A percentile compares a stretch with the other conserved stretches of the same genome.
Conservation (phyloP, 2,113 vertebrate species). For the Chaetops frenatus region DNA sequence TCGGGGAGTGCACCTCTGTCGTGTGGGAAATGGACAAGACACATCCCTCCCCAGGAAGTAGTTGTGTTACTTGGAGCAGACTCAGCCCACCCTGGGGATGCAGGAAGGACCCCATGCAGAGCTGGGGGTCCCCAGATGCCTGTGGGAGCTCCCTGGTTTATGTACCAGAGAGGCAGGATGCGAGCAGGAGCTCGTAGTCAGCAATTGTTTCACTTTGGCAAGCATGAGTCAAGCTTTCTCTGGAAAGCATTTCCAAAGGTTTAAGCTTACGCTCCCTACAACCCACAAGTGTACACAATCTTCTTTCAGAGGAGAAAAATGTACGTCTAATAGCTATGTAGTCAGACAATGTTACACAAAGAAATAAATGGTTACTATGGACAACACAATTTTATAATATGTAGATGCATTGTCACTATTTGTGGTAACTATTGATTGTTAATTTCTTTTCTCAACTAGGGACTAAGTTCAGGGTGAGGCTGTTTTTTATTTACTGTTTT, state of each 20-base stretch:
- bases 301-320: background rate
- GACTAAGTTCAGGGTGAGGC: background rate
- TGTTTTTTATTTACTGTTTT: background rate
- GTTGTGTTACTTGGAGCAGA: background rate
- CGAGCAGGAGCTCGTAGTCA: accelerated
- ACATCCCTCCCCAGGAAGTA: background rate
- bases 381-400: background rate
- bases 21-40: background rate
- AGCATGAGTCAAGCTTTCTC: background rate
- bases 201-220: background rate
- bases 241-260: background rate
- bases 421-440: background rate
- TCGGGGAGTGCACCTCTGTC: background rate
- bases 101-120: background rate
- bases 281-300: background rate
- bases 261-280: background rate
- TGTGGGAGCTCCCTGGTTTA: background rate
- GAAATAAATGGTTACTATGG: background rate
- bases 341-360: background rate
- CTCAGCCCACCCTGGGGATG: background rate
- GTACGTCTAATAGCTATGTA: background rate
- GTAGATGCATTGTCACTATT: background rate
- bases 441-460: background rate
- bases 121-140: accelerated
- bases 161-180: background rate